A percentile compares a stretch with the other conserved stretches of the same genome.
Evolutionary conservation across 2,113 vertebrate genomes (phyloP).

Genomic region (Triplophysa siluroides): DNA sequence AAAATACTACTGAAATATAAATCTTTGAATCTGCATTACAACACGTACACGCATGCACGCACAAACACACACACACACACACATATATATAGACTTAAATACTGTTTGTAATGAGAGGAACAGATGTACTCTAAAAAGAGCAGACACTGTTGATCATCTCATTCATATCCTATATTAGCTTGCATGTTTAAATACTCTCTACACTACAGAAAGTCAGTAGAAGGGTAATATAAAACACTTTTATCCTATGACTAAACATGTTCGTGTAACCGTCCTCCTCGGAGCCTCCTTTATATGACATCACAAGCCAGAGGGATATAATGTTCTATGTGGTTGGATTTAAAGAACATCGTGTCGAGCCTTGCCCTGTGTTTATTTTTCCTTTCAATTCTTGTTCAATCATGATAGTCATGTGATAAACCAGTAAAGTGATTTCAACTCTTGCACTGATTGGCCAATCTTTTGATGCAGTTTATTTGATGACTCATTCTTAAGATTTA

Average conservation of each 20-base stretch:
- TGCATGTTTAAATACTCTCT: constrained; percentile 13
- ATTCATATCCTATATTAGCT: constrained; percentile 28
- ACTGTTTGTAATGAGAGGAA: not conserved
- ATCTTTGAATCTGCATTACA: not conserved
- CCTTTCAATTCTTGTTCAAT: not conserved
- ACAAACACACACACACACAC: not conserved
- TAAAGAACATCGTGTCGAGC: not conserved
- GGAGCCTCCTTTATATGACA: not conserved
- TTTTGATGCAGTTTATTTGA: not conserved
- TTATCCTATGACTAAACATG: not conserved
- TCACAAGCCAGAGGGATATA: not conserved
- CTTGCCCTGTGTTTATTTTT: not conserved
- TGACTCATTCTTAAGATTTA: not conserved
- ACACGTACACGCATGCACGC: not conserved
- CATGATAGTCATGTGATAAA: not conserved
- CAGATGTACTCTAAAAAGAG: constrained; percentile 3
- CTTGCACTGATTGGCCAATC: not conserved
- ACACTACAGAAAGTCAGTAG: not conserved
- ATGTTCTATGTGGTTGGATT: not conserved
- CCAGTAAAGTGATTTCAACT: not conserved
- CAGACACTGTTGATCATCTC: constrained; percentile 5
- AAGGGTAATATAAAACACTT: not conserved
- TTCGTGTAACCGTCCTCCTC: not conserved
- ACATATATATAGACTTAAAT: not conserved
- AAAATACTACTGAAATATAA: not conserved